Evolutionary conservation across 2,113 vertebrate genomes (phyloP).

Genomic region (Micromys minutus): DNA sequence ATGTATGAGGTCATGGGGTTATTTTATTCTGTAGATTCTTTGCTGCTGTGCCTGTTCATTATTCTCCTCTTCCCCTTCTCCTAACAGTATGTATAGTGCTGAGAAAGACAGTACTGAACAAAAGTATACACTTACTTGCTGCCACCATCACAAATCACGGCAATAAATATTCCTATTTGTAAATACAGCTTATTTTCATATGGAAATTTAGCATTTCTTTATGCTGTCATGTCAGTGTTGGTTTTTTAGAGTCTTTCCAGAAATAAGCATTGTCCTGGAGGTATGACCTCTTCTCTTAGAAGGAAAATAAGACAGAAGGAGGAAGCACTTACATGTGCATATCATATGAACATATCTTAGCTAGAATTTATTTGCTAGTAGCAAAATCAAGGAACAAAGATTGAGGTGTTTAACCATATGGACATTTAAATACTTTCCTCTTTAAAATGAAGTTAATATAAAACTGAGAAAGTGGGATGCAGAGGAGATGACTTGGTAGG

Average conservation of each 20-base stretch:
- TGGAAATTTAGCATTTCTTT: not conserved
- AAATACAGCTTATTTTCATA: conserved; percentile 22
- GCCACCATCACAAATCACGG: not conserved
- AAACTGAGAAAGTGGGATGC: not conserved
- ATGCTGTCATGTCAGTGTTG: not conserved
- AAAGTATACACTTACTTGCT: not conserved
- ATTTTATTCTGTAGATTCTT: conserved; percentile 5
- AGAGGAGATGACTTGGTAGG: not conserved
- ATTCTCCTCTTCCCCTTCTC: not conserved
- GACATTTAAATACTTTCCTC: conserved; percentile 17
- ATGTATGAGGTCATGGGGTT: fast-evolving
- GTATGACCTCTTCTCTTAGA: not conserved
- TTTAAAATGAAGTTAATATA: conserved; percentile 32
- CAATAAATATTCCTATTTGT: not conserved
- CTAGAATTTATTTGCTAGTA: not conserved
- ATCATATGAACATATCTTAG: not conserved
- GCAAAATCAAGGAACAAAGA: not conserved
- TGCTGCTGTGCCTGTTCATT: not conserved
- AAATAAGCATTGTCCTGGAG: not conserved
- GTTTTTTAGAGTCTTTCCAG: not conserved
- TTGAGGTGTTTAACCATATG: not conserved
- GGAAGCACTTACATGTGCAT: not conserved
- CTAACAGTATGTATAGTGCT: not conserved
- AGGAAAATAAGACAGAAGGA: not conserved
- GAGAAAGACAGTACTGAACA: not conserved